Percentiles rank a stretch among this genome's conserved stretches.
Evolutionary conservation across 1,140 invertebrate genomes (phyloP).

Genomic region (Hyles vespertilio): DNA sequence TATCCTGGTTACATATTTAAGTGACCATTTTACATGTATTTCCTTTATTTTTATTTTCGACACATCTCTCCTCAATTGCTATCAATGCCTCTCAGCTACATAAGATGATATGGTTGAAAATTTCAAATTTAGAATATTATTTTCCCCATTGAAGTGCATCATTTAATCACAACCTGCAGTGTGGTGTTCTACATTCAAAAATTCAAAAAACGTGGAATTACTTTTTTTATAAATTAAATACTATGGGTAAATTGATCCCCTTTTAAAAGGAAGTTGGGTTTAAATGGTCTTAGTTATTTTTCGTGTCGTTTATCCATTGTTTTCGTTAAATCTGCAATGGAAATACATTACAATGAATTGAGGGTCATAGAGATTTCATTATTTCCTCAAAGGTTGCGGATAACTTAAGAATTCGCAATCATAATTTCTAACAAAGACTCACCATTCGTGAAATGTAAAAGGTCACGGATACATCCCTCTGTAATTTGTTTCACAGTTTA

Average conservation of each 20-base stretch:
- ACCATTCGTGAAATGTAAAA: conserved; percentile 42
- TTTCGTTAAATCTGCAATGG: conserved; percentile 1
- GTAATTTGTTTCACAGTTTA: conserved; percentile 42
- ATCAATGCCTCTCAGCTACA: conserved; percentile 19
- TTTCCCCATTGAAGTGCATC: conserved; percentile 3
- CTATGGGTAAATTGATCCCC: conserved; percentile 62
- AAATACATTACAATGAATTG: no score
- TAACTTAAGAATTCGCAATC: neutral
- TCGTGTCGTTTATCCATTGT: conserved; percentile 7
- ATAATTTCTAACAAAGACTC: conserved; percentile 54
- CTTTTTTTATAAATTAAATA: conserved; percentile 20
- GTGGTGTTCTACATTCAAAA: neutral
- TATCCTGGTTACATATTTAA: conserved; percentile 20
- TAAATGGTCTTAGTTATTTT: conserved; percentile 15
- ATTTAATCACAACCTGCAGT: conserved; percentile 6
- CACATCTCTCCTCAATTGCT: conserved; percentile 15
- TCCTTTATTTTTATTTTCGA: conserved; percentile 20
- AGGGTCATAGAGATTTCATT: no score
- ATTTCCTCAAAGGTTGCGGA: no score
- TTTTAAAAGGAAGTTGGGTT: conserved; percentile 42
- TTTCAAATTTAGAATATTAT: conserved; percentile 9
- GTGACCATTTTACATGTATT: conserved; percentile 31
- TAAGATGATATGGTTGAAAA: conserved; percentile 34
- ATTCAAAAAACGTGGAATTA: conserved; percentile 1
- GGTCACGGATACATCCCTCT: conserved; percentile 32